Evolutionary conservation across 2,113 vertebrate genomes (phyloP).

Genomic region (Salvelinus sp.): DNA sequence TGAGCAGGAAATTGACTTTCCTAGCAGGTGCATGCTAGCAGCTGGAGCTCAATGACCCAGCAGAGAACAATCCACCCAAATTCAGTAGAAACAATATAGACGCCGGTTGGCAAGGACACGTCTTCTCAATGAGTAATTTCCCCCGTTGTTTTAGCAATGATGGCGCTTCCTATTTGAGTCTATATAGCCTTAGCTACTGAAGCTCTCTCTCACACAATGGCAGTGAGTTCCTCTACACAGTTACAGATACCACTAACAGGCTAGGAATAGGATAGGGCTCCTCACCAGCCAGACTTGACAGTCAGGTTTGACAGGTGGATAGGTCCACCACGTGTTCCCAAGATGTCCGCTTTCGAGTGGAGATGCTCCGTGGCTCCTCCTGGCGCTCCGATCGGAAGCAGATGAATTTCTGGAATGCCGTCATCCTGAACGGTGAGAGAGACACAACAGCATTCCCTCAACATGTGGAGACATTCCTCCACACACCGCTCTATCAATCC

Average conservation of each 20-base stretch:
- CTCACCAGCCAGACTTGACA: slow-evolving; percentile 82
- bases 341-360: slow-evolving; percentile 61
- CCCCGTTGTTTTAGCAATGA: slow-evolving; percentile 1
- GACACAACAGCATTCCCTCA: neutral
- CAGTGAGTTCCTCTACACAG: neutral
- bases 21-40: slow-evolving; percentile 11
- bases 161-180: slow-evolving; percentile 4
- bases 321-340: slow-evolving; percentile 65
- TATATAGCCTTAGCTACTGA: neutral
- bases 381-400: slow-evolving; percentile 53
- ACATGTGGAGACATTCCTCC: neutral
- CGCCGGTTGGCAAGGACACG: slow-evolving; percentile 5
- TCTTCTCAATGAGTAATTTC: slow-evolving; percentile 4
- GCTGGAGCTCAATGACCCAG: slow-evolving; percentile 16
- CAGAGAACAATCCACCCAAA: neutral
- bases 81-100: neutral
- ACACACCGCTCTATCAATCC: neutral
- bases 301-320: slow-evolving; percentile 62
- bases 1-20: slow-evolving; percentile 20
- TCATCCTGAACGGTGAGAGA: slow-evolving; percentile 65
- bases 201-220: neutral
- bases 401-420: slow-evolving; percentile 75
- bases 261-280: neutral
- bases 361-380: slow-evolving; percentile 58
- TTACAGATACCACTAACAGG: neutral